Evolutionary conservation across 2,888 invertebrate genomes (phyloP).

Genomic region (Elmis aenea): DNA sequence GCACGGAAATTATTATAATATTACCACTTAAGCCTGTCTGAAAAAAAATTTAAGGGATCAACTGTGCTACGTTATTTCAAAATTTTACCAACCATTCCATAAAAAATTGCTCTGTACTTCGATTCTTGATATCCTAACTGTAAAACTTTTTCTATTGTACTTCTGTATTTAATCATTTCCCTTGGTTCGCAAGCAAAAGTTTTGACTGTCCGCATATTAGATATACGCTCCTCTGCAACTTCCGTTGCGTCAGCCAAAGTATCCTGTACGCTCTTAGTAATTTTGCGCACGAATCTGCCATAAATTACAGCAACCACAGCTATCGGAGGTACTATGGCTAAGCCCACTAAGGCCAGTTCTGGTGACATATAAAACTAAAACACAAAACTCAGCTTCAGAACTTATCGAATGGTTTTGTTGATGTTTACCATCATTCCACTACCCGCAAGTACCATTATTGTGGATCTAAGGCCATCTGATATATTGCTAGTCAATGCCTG

Average conservation of each 20-base stretch:
- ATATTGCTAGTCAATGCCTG: constrained; percentile 89
- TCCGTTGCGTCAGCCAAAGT: constrained; percentile 59
- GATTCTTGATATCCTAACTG: constrained; percentile 81
- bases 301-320: constrained; percentile 77
- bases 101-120: constrained; percentile 82
- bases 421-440: constrained; percentile 85
- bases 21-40: constrained; percentile 76
- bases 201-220: constrained; percentile 89
- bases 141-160: constrained; percentile 66
- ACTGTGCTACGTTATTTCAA: background rate
- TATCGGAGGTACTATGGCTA: constrained; percentile 86
- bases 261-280: constrained; percentile 77
- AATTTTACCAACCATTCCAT: constrained; percentile 67
- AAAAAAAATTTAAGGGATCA: constrained; percentile 3
- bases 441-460: constrained; percentile 81
- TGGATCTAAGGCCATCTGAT: constrained; percentile 86
- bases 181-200: constrained; percentile 81
- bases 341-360: constrained; percentile 77
- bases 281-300: constrained; percentile 77
- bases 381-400: background rate
- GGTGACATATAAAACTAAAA: constrained; percentile 84
- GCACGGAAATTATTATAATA: constrained; percentile 80
- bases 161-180: constrained; percentile 67
- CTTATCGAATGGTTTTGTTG: background rate
- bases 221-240: constrained; percentile 86